Base-by-base conservation (phyloP, 1,140 invertebrate genomes). In the Venturia canescens region DNA sequence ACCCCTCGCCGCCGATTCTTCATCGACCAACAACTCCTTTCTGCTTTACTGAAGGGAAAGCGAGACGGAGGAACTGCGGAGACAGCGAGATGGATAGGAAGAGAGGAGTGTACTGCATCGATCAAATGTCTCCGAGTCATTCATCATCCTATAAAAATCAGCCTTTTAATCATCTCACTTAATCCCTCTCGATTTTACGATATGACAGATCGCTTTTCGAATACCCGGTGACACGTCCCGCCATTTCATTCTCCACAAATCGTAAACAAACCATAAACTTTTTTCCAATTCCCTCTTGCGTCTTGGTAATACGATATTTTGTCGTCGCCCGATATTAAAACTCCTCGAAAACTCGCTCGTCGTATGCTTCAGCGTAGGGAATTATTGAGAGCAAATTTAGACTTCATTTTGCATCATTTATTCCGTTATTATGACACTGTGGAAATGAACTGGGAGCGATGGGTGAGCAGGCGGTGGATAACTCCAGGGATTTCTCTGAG, bases 131-230 rank as follows among this genome's bases (percentile, higher is more conserved):
- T 21, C 57, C 23, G 16, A n/a, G n/a, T n/a, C 13, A 60, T 60
- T 60, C 57, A 60, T 60, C 57, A 60, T 60, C 16, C 57, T 23
- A 21, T 9, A 60, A 60, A n/a, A 60, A 60, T 23, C 57, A n/a
- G 16, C 57, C 57, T 60, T 9, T 60, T 60, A 60, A 60, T 60
- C n/a, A 60, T 60, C 57, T 23, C 57, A n/a, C 21, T 60, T n/a
- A 9, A 11, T 60, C 57, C 1, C n/a, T 60, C 21, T 60, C n/a
- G 16, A 9, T n/a, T 60, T 7, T 60, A 60, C 21, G 57, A 60
- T n/a, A n/a, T 60, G 57, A 60, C 57, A 23, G 18, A 60, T 60
- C 57, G 57, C 9, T 60, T 60, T 60, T n/a, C 3, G 57, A 60
- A 60, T 60, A 21, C 57, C n/a, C 21, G 3, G 57, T 18, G 48